Conservation (phyloP, 2,888 invertebrate genomes). For the Oligia latruncula region DNA sequence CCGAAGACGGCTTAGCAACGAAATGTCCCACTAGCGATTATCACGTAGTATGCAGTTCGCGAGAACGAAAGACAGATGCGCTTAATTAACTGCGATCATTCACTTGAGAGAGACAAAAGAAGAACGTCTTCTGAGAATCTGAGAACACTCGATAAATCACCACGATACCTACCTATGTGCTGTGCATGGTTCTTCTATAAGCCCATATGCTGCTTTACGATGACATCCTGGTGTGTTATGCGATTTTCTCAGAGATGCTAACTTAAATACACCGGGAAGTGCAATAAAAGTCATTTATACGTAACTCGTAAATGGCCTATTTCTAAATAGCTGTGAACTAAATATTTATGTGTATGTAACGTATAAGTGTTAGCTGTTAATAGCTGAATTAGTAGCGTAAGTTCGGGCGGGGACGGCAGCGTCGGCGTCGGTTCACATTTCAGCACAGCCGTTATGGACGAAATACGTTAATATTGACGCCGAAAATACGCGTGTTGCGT, state of each 20-base stretch:
- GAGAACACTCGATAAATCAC: constrained; percentile 57
- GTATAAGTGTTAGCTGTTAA: constrained; percentile 52
- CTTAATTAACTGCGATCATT: constrained; percentile 53
- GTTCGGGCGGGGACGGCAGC: constrained; percentile 48
- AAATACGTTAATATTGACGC: constrained; percentile 70
- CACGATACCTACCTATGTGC: constrained; percentile 13
- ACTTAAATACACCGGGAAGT: constrained; percentile 61
- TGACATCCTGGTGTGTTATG: constrained; percentile 39
- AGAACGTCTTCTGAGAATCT: constrained; percentile 52
- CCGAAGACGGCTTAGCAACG: constrained; percentile 13
- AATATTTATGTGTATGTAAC: constrained; percentile 45
- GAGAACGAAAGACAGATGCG: constrained; percentile 48
- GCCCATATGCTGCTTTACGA: constrained; percentile 52
- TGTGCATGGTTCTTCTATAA: constrained; percentile 9
- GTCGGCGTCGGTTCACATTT: constrained; percentile 58
- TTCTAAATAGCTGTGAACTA: constrained; percentile 48
- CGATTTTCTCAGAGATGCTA: constrained; percentile 53
- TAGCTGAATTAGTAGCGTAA: constrained; percentile 58
- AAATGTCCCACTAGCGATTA: constrained; percentile 19
- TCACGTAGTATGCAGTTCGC: constrained; percentile 33
- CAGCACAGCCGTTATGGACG: constrained; percentile 71
- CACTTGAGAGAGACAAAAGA: constrained; percentile 45
- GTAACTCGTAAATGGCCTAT: constrained; percentile 55
- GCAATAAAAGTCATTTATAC: constrained; percentile 59
- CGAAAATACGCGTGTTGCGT: constrained; percentile 76